Evolutionary conservation across 1,140 invertebrate species (phyloP).

Genomic region (Lasioglossum baleicum): DNA sequence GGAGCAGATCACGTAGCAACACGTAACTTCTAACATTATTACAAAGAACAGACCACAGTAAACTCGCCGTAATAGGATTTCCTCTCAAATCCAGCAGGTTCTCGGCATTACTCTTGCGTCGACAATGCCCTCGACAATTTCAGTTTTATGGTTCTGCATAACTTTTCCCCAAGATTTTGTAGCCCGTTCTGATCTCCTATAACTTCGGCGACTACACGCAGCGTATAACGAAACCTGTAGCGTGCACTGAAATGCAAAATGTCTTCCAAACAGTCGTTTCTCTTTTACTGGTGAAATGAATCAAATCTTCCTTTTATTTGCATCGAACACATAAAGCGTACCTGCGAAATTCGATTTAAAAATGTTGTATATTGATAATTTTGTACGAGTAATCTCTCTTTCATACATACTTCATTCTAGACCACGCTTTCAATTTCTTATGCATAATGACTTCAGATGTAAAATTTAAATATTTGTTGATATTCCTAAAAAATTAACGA

Average conservation of each 20-base stretch:
- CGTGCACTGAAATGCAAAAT: background rate
- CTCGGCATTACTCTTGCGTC: background rate
- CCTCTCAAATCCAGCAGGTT: background rate
- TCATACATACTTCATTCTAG: no score
- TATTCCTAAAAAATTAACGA: no score
- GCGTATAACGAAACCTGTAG: background rate
- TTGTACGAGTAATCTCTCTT: no score
- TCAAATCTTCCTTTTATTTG: no score
- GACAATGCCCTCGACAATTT: conserved; percentile 6
- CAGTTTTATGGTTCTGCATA: background rate
- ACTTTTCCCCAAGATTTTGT: background rate
- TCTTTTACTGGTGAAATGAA: no score
- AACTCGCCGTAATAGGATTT: conserved; percentile 2
- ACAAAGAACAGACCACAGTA: background rate
- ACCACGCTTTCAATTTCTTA: background rate
- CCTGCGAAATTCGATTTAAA: no score
- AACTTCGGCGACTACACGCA: background rate
- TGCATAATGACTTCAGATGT: background rate
- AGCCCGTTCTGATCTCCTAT: background rate
- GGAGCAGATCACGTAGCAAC: background rate
- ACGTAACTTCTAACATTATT: conserved; percentile 13
- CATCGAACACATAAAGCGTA: no score
- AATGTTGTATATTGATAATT: no score
- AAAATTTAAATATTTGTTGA: no score
- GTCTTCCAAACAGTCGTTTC: background rate